phyloP scores from a whole-genome alignment of 2,888 invertebrate species.

The Clepsis dumicolana region DNA sequence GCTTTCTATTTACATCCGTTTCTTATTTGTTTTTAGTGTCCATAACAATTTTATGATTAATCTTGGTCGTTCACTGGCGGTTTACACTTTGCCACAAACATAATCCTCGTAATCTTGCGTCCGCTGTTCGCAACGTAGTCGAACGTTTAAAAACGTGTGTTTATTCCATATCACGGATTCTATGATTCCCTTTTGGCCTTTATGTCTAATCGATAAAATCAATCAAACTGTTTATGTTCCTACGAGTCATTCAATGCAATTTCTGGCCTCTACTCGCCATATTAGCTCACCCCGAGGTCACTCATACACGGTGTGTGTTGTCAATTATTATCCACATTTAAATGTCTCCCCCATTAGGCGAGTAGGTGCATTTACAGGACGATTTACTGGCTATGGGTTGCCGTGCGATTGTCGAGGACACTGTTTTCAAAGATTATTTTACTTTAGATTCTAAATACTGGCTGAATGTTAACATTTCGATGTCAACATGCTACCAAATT shows the following conservation, averaged over 20 bases:
- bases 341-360: conserved; percentile 15
- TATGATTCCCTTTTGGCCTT: conserved; percentile 10
- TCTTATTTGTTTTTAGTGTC: conserved; percentile 29
- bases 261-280: conserved; percentile 58
- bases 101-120: not conserved
- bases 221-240: conserved; percentile 31
- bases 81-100: not conserved
- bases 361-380: not conserved
- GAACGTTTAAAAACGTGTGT: not conserved
- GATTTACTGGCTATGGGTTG: not conserved
- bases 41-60: conserved; percentile 24
- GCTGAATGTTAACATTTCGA: not conserved
- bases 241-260: conserved; percentile 43
- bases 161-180: conserved; percentile 11
- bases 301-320: conserved; percentile 47
- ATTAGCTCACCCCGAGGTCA: conserved; percentile 61
- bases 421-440: not conserved
- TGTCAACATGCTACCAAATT: not conserved
- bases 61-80: conserved; percentile 4
- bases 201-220: conserved; percentile 6
- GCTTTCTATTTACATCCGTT: conserved; percentile 43
- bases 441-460: not conserved
- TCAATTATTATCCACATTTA: conserved; percentile 30
- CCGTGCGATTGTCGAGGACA: not conserved
- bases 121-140: not conserved